A percentile compares a stretch with the other conserved stretches of the same genome.
Conservation (phyloP, 1,140 invertebrate species). For the Drosophila bifasciata region DNA sequence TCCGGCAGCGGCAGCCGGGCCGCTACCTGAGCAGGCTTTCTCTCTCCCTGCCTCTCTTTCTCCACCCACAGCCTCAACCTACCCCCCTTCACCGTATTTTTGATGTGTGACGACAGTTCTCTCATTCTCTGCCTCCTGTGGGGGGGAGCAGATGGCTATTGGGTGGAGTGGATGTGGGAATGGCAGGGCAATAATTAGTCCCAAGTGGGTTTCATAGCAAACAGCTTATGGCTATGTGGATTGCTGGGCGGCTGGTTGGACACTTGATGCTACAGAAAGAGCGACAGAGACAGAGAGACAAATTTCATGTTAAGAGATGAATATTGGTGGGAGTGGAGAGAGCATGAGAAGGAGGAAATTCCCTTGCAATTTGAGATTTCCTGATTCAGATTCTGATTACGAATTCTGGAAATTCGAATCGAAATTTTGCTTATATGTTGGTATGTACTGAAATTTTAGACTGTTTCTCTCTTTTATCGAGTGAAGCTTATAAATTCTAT, state of each 20-base stretch:
- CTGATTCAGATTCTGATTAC: too few species aligned
- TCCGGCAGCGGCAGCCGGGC: constrained; percentile 6
- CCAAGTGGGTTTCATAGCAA: constrained; percentile 71
- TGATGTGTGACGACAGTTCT: constrained; percentile 28
- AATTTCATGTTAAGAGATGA: too few species aligned
- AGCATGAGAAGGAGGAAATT: too few species aligned
- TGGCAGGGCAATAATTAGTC: constrained; percentile 74
- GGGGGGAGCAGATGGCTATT: constrained; percentile 13
- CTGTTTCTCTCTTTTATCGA: too few species aligned
- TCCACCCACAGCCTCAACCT: background rate
- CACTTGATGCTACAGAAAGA: background rate
- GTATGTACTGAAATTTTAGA: too few species aligned
- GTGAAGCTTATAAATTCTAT: too few species aligned
- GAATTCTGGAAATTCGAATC: too few species aligned
- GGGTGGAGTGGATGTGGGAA: constrained; percentile 2
- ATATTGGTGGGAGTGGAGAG: too few species aligned
- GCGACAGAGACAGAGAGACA: background rate
- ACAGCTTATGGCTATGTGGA: constrained; percentile 31
- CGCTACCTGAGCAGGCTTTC: constrained; percentile 27
- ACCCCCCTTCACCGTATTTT: background rate
- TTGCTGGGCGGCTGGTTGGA: background rate
- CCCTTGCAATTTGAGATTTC: too few species aligned
- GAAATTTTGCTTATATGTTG: too few species aligned
- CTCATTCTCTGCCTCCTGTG: constrained; percentile 21
- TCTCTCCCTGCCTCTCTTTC: background rate